These are phyloP conservation scores for Lasioglossum albipes DNA, from an alignment of 1,140 invertebrate species.

Conservation along the genomic window DNA sequence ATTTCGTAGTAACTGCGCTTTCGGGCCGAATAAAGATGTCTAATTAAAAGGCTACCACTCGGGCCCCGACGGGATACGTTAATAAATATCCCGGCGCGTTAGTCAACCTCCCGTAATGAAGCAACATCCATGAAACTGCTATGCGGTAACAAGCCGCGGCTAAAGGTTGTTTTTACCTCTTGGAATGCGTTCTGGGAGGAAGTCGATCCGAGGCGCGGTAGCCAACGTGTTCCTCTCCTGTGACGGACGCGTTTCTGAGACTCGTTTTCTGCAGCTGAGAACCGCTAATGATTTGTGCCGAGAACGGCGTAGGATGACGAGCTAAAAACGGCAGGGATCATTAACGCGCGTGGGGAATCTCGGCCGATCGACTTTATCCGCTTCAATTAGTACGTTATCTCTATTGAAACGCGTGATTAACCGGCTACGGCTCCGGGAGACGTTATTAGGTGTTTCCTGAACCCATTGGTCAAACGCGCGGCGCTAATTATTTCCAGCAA, in stretches of 20 bases:
- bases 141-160: neutral
- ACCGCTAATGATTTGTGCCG: neutral
- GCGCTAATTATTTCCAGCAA: neutral
- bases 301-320: neutral
- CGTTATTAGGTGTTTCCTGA: neutral
- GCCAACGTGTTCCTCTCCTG: neutral
- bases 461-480: neutral
- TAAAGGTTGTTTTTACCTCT: neutral
- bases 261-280: neutral
- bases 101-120: neutral
- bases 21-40: slow-evolving; percentile 24
- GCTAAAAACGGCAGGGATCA: neutral
- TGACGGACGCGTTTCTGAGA: neutral
- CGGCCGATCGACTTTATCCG: neutral
- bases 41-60: slow-evolving; percentile 21
- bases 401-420: neutral
- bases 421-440: neutral
- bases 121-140: neutral
- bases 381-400: slow-evolving; percentile 1
- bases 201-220: neutral
- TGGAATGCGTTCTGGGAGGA: neutral
- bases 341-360: neutral
- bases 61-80: neutral
- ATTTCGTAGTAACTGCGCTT: slow-evolving; percentile 4
- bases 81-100: neutral